Conservation (phyloP, 1,140 invertebrate species). For the Drosophila tsacasi region DNA sequence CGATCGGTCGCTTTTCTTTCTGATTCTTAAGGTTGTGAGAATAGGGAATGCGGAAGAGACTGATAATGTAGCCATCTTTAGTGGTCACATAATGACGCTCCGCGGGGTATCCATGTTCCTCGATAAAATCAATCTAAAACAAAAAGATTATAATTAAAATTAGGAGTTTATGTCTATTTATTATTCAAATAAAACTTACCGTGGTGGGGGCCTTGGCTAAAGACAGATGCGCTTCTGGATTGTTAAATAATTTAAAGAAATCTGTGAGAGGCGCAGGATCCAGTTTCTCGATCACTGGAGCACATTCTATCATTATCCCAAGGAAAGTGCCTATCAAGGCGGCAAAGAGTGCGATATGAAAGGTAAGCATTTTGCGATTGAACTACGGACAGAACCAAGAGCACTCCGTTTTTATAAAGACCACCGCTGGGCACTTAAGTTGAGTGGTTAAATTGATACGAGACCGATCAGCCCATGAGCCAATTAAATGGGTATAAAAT, state of each 20-base stretch:
- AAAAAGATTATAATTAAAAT: not conserved
- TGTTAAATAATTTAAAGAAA: conserved; percentile 45
- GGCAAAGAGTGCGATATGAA: not conserved
- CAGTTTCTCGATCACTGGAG: not conserved
- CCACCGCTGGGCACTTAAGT: not conserved
- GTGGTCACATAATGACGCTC: conserved; percentile 86
- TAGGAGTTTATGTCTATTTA: not conserved
- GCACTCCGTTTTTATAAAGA: conserved; percentile 15
- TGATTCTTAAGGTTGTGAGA: conserved; percentile 57
- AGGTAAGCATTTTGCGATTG: conserved; percentile 17
- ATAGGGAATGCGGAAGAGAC: conserved; percentile 85
- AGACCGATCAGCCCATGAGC: conserved; percentile 6
- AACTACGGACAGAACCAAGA: conserved; percentile 15
- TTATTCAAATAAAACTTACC: conserved; percentile 11
- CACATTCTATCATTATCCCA: not conserved
- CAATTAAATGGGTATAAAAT: conserved; percentile 25
- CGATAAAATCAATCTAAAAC: conserved; percentile 22
- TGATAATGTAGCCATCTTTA: conserved; percentile 86
- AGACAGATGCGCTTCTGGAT: conserved; percentile 37
- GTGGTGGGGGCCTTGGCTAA: conserved; percentile 36
- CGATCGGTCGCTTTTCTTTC: conserved; percentile 68
- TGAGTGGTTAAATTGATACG: conserved; percentile 24
- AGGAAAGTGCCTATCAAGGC: conserved; percentile 5
- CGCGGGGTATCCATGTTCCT: conserved; percentile 84
- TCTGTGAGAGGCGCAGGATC: conserved; percentile 1